A percentile compares a stretch with the other conserved stretches of the same genome.
These are phyloP conservation scores for Cryptoprocta ferox DNA, from an alignment of 2,797 vertebrate species.

Conservation along the genomic window DNA sequence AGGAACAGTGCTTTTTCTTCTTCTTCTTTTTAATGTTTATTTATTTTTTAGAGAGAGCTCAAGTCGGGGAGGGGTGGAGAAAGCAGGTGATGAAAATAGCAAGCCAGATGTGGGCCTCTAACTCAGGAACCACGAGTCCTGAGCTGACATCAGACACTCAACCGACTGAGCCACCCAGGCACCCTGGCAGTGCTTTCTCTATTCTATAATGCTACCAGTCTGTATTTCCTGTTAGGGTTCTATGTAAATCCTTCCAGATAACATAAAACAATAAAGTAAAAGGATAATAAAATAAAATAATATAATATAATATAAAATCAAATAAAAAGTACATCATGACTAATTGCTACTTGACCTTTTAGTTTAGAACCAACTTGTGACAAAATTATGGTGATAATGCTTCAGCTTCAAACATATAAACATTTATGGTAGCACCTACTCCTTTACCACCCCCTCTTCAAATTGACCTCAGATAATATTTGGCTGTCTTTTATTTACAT, in stretches of 20 bases:
- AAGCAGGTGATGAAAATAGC: too few species aligned
- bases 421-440: neutral
- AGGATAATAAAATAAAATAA: neutral
- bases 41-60: too few species aligned
- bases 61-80: too few species aligned
- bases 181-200: fast-evolving
- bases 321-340: neutral
- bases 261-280: neutral
- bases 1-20: neutral
- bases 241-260: neutral
- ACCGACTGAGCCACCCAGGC: too few species aligned
- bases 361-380: neutral
- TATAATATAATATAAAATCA: too few species aligned
- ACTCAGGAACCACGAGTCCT: too few species aligned
- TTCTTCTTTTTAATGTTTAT: too few species aligned
- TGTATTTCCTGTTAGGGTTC: neutral
- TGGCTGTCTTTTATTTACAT: neutral
- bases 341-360: neutral
- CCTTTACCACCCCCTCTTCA: neutral
- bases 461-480: neutral
- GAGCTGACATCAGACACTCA: too few species aligned
- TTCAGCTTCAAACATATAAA: neutral
- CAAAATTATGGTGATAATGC: neutral
- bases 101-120: too few species aligned
- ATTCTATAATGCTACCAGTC: neutral